phyloP scores from a whole-genome alignment of 2,888 invertebrate genomes.

The Biston betularia region DNA sequence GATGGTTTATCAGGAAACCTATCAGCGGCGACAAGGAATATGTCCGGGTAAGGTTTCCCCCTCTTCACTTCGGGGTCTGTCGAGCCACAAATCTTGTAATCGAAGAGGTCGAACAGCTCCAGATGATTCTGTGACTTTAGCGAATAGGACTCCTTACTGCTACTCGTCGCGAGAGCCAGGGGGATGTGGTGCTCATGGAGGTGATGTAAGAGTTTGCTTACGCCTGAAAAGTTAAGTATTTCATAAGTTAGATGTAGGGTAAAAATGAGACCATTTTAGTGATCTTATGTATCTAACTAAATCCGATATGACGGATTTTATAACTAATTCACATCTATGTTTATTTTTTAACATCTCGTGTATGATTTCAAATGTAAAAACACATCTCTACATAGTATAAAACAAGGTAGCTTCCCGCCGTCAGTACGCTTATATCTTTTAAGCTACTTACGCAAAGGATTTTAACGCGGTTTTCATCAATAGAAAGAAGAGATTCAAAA shows the following conservation, averaged over 20 bases:
- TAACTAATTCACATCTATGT: not conserved
- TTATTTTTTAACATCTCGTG: not conserved
- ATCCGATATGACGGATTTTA: no score
- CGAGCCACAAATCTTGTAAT: constrained; percentile 92
- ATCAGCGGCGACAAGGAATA: constrained; percentile 91
- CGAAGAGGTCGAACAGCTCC: constrained; percentile 88
- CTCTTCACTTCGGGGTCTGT: constrained; percentile 93
- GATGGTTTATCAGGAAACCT: constrained; percentile 89
- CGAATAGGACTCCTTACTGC: constrained; percentile 90
- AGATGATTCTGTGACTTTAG: constrained; percentile 89
- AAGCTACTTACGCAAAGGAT: no score
- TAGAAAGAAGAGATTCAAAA: no score
- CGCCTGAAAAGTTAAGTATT: constrained; percentile 85
- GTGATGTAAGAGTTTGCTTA: constrained; percentile 90
- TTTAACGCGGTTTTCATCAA: no score
- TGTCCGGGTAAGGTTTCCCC: constrained; percentile 96
- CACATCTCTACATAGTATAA: no score
- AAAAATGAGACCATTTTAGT: no score
- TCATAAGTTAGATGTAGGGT: no score
- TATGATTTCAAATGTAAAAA: no score
- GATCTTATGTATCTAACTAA: no score
- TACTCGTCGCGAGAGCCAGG: constrained; percentile 95
- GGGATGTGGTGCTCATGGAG: constrained; percentile 90
- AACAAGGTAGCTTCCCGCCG: no score
- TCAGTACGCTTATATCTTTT: no score